Evolutionary conservation across 2,888 invertebrate genomes (phyloP).

Genomic region (Syrphus vitripennis): DNA sequence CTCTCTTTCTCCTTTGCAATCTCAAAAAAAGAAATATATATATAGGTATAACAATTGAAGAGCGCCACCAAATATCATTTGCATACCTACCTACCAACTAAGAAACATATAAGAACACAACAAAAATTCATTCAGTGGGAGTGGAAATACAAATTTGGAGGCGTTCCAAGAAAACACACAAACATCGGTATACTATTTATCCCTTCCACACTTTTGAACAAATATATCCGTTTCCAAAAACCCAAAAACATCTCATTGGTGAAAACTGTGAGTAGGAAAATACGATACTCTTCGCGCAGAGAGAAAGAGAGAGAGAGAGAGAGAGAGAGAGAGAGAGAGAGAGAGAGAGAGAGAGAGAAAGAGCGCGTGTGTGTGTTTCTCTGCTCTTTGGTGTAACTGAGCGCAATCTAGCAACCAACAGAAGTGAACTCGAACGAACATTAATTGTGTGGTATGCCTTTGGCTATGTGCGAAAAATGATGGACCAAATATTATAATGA

Average conservation of each 20-base stretch:
- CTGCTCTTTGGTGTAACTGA: neutral
- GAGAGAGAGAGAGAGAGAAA: conserved; percentile 1
- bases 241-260: conserved; percentile 48
- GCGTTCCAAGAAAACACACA: conserved; percentile 60
- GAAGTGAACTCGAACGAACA: conserved; percentile 27
- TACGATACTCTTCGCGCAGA: conserved; percentile 27
- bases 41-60: neutral
- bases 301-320: conserved; percentile 14
- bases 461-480: neutral
- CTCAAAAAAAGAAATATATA: neutral
- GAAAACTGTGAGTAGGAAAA: conserved; percentile 31
- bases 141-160: conserved; percentile 48
- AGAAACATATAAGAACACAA: neutral
- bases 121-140: conserved; percentile 16
- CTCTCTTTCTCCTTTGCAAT: neutral
- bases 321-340: no score
- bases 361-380: no score
- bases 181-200: neutral
- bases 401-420: neutral
- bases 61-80: neutral
- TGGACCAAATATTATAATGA: neutral
- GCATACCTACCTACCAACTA: neutral
- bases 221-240: neutral
- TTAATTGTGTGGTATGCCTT: neutral
- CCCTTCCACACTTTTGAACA: conserved; percentile 41